These are phyloP conservation scores for Acropora tenuis DNA, from an alignment of 64 coral and sea anemone genomes.

Conservation along the genomic window DNA sequence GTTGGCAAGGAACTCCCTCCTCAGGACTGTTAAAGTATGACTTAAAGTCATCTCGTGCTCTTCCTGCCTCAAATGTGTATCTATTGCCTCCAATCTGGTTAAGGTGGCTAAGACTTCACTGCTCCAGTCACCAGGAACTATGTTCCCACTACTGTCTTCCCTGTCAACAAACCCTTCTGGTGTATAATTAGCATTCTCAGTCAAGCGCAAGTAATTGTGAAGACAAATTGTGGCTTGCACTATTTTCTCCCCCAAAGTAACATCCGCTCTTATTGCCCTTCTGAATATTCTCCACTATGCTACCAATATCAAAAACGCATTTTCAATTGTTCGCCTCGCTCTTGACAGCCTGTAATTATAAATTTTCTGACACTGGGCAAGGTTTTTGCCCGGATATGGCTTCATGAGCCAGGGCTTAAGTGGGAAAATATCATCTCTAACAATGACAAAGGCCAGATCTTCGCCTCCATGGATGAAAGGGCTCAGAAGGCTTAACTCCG, in stretches of 20 bases:
- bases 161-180: slow-evolving; percentile 42
- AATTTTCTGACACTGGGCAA: slow-evolving; percentile 17
- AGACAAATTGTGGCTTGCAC: slow-evolving; percentile 58
- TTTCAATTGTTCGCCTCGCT: no score
- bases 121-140: slow-evolving; percentile 66
- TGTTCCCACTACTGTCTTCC: slow-evolving; percentile 35
- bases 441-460: slow-evolving; percentile 48
- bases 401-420: slow-evolving; percentile 54
- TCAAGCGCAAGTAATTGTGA: slow-evolving; percentile 64
- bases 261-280: slow-evolving; percentile 46
- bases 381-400: slow-evolving; percentile 61
- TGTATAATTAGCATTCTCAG: slow-evolving; percentile 43
- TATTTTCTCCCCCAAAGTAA: slow-evolving; percentile 47
- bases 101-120: slow-evolving; percentile 22
- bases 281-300: slow-evolving; percentile 47
- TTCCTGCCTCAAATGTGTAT: slow-evolving; percentile 59
- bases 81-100: slow-evolving; percentile 53
- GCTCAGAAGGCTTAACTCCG: neutral
- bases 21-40: slow-evolving; percentile 60
- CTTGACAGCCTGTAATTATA: no score
- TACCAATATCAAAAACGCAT: slow-evolving; percentile 20
- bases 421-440: slow-evolving; percentile 62
- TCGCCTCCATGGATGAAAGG: slow-evolving; percentile 10
- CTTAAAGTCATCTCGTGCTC: slow-evolving; percentile 32
- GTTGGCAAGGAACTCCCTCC: slow-evolving; percentile 68